Base-by-base conservation (phyloP, 2,888 invertebrate species). In the Diaperis boleti region DNA sequence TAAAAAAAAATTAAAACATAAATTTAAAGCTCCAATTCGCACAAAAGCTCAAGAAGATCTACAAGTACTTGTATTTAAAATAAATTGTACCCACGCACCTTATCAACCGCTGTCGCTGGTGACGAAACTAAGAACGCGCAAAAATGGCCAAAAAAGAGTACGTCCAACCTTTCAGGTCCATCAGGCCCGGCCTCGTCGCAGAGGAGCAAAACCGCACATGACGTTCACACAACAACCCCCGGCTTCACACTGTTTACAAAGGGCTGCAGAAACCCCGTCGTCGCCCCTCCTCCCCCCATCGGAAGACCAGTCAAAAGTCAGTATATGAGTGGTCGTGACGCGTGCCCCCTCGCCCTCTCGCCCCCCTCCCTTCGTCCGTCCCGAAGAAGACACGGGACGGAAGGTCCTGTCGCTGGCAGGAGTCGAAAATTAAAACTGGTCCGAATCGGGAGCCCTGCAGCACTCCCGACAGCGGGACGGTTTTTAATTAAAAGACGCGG, bases 311-410 rank as follows among this genome's bases (percentile, higher is more conserved):
- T 72, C 72, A 74, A 76, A 76, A 76, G 76, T 76, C 77, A 72
- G 73, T 72, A 72, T 72, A 72, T 76, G 76, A 77, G 74, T 76
- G 75, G 74, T 71, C 63, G 71, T 75, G 76, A 76, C 75, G 72
- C 66, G 65, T 66, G 68, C 66, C 69, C 68, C 68, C 33, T 26
- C 26, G n/a, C 26, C 71, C 71, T 68, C 71, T 69, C 67, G 52
- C 60, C 57, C 39, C 39, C 2, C 42, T 50, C 7, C 4, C 50
- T 37, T 68, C 64, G 66, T 61, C 66, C 67, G 67, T 45, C 52
- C 14, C 33, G 50, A 62, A 62, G 64, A 59, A 64, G 66, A 59
- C 56, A 59, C 45, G 55, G 59, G 56, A 57, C 62, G 39, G 41
- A 22, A 31, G 33, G 54, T 47, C 41, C 69, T 70, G 71, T 72